Base-by-base conservation (phyloP, 1,140 invertebrate species). In the Dryas iulia region DNA sequence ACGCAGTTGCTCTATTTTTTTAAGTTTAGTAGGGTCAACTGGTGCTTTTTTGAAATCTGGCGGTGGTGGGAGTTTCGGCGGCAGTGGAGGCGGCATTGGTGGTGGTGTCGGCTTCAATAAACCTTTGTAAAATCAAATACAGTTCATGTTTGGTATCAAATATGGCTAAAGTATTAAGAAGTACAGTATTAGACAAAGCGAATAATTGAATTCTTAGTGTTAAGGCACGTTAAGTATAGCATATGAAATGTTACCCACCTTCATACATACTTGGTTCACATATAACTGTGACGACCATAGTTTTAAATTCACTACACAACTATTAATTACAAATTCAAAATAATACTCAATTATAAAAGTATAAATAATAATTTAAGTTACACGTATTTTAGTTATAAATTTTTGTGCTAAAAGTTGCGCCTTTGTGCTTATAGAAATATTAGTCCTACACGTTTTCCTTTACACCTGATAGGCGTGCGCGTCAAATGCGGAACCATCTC, bases 11-110 rank as follows among this genome's bases (percentile, higher is more conserved):
- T 94, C 96, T 59, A 97, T 71, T 79, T 92, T 94, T 72, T 94
- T 93, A 31, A 94, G 74, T 74, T 95, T 94, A 7, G 84, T 81
- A 0, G 92, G 81, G 53, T 92, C 90, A 0, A 95, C 62, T 0
- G 92, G 90, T 0, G 78, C 57, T 58, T 92, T 92, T 66, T 92
- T 92, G 71, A 92, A 92, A 10, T 92, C 84, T 3, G 94, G 94
- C 7, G 94, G 94, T n/a, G 95, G 95, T 33, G 95, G 95, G 64
- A 96, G 94, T 71, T 95, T 95, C 59, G 95, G 95, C 60, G 95
- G 95, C 52, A 95, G 93, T 3, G 94, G 93, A 1, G 95, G 94
- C 4, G 94, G 93, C 80, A 90, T 83, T 14, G 91, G 89, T 54
- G 92, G 91, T 39, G 89, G 91, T 33, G 92, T 84, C 10, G 91